Evolutionary conservation across 2,888 invertebrate species (phyloP), one percentile per base, ranked within the genome.

Genomic region (Panzeria rudis): DNA sequence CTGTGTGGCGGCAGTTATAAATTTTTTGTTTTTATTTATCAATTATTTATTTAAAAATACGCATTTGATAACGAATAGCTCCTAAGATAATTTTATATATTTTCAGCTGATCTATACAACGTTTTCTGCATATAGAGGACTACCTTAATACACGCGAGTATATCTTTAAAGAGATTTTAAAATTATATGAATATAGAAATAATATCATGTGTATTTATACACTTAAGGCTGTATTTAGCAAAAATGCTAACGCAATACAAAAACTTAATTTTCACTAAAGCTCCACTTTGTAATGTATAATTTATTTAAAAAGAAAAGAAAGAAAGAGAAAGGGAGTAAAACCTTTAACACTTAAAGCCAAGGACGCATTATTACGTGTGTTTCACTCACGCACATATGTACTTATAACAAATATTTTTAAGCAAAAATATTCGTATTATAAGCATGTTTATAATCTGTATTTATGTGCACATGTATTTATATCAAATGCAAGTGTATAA

Each of bases 211-310:
- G 15, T 11, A n/a, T n/a, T n/a, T n/a, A n/a, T n/a, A n/a, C n/a
- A n/a, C n/a, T n/a, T n/a, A n/a, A n/a, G n/a, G n/a, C n/a, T n/a
- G n/a, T n/a, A n/a, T 44, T 44, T 44, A 17, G n/a, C 44, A 44
- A 44, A 44, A 44, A n/a, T 44, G 44, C n/a, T 44, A 35, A 56
- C 35, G 29, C 4, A 41, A 35, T 64, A 56, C 64, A 44, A 59
- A 76, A 71, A 64, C 69, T 56, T 32, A 76, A 76, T 71, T 76
- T 76, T 72, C 47, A 47, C 29, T 66, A 59, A 72, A 83, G 25
- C 71, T 56, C 32, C 35, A 29, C 35, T 71, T 25, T 56, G 3
- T 72, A 38, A 23, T 59, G 32, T 20, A 23, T 8, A 81, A 47
- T 68, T 29, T 5, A 17, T 25, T 32, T 20, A 15, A 32, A n/a